Evolutionary conservation across 2,797 vertebrate genomes (phyloP).

Genomic region (Crocidura indochinensis): DNA sequence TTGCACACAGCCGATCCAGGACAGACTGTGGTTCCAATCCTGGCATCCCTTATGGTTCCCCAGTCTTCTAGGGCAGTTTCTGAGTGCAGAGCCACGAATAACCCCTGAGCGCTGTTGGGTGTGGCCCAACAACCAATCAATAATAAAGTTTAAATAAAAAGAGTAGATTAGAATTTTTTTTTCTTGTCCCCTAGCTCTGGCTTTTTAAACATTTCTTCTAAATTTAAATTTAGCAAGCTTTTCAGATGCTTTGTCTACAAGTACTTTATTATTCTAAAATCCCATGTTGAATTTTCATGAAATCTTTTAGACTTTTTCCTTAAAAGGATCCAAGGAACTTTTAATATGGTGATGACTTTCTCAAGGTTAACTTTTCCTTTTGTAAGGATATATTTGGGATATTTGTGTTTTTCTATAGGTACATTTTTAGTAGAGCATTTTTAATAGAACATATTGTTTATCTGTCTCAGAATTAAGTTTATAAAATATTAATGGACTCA

Average conservation of each 20-base stretch:
- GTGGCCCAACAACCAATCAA: too few species aligned
- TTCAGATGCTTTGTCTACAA: conserved; percentile 47
- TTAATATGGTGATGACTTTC: conserved; percentile 28
- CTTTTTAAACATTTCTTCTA: conserved; percentile 50
- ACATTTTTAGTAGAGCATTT: conserved; percentile 65
- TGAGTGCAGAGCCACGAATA: too few species aligned
- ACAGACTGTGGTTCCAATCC: too few species aligned
- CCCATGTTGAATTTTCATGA: conserved; percentile 12
- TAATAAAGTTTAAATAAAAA: not conserved
- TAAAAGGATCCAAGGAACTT: conserved; percentile 48
- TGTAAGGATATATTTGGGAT: conserved; percentile 62
- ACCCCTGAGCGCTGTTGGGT: too few species aligned
- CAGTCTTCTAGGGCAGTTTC: too few species aligned
- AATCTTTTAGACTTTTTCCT: conserved; percentile 54
- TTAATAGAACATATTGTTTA: conserved; percentile 71
- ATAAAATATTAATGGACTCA: conserved; percentile 74
- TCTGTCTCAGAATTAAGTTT: conserved; percentile 75
- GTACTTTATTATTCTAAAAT: conserved; percentile 23
- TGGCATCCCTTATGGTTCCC: too few species aligned
- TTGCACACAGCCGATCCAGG: too few species aligned
- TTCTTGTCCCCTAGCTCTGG: not conserved
- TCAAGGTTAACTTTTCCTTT: conserved; percentile 70
- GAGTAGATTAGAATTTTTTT: conserved; percentile 47
- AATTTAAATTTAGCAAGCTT: conserved; percentile 47
- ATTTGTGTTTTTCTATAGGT: conserved; percentile 31